phyloP scores from a whole-genome alignment of 1,140 invertebrate species.

The Cydia strobilella region DNA sequence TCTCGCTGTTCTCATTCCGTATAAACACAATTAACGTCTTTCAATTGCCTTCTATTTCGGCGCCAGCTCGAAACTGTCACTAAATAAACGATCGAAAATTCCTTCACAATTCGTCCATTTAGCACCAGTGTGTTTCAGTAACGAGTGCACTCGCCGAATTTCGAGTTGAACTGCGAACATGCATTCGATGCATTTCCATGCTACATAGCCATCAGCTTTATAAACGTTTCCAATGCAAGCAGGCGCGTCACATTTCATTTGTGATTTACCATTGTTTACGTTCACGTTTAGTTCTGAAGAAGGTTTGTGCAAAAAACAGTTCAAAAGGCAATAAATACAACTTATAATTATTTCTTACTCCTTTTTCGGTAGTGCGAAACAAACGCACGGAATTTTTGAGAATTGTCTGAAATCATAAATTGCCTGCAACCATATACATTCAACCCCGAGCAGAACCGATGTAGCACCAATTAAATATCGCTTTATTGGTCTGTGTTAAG shows the following conservation, averaged over 20 bases:
- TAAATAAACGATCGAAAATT: constrained; percentile 27
- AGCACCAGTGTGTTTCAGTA: constrained; percentile 24
- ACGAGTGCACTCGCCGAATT: constrained; percentile 30
- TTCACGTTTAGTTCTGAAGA: neutral
- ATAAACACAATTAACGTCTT: constrained; percentile 13
- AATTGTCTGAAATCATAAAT: neutral
- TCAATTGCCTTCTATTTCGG: neutral
- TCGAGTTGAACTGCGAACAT: constrained; percentile 31
- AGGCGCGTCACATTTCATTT: neutral
- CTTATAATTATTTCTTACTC: too few species aligned
- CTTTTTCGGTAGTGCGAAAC: too few species aligned
- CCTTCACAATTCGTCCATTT: constrained; percentile 32
- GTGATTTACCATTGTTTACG: constrained; percentile 26
- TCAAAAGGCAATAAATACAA: too few species aligned
- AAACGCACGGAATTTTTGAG: neutral
- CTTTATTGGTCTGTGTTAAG: constrained; percentile 32
- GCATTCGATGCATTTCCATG: constrained; percentile 28
- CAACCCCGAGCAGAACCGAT: constrained; percentile 19
- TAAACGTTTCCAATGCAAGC: constrained; percentile 13
- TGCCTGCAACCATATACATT: constrained; percentile 15
- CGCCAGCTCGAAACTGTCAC: constrained; percentile 5
- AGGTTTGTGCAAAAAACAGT: neutral
- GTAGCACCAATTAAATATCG: constrained; percentile 31
- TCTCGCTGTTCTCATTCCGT: neutral
- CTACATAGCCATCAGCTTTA: constrained; percentile 14